phyloP scores from a whole-genome alignment of 2,113 vertebrate genomes.

The Megaceryle maxima region DNA sequence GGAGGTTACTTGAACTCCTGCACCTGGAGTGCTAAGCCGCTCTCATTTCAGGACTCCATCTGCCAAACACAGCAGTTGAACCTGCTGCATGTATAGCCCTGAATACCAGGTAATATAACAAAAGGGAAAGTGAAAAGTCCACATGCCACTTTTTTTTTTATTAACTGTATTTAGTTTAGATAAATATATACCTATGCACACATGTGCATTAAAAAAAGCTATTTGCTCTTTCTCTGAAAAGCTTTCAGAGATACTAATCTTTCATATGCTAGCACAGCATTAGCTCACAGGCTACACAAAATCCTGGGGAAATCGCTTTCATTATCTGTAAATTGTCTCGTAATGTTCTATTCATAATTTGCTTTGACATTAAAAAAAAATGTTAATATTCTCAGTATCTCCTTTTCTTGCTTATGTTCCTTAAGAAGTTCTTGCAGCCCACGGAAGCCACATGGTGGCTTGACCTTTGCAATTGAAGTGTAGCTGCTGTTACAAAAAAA shows the following conservation, averaged over 20 bases:
- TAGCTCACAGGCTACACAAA: not conserved
- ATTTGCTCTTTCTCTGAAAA: not conserved
- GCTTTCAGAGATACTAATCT: not conserved
- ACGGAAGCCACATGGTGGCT: conserved; percentile 28
- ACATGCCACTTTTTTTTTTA: not conserved
- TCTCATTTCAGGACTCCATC: not conserved
- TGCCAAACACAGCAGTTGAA: not conserved
- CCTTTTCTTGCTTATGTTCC: not conserved
- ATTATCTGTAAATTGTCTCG: not conserved
- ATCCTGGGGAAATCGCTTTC: conserved; percentile 7
- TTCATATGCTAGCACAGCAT: not conserved
- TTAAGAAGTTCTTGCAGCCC: conserved; percentile 10
- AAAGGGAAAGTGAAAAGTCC: not conserved
- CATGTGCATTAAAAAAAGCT: not conserved
- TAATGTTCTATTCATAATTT: conserved; percentile 33
- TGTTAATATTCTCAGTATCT: not conserved
- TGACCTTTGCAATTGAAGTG: not conserved
- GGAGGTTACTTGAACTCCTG: not conserved
- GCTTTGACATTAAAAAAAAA: conserved; percentile 45
- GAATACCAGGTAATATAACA: not conserved
- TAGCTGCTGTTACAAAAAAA: not conserved
- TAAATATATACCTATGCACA: not conserved
- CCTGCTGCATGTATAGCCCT: not conserved
- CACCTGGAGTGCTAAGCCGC: not conserved
- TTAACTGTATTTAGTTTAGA: not conserved